A percentile compares a stretch with the other conserved stretches of the same genome.
Conservation (phyloP, 1,140 invertebrate genomes). For the Adoxophyes honmai region DNA sequence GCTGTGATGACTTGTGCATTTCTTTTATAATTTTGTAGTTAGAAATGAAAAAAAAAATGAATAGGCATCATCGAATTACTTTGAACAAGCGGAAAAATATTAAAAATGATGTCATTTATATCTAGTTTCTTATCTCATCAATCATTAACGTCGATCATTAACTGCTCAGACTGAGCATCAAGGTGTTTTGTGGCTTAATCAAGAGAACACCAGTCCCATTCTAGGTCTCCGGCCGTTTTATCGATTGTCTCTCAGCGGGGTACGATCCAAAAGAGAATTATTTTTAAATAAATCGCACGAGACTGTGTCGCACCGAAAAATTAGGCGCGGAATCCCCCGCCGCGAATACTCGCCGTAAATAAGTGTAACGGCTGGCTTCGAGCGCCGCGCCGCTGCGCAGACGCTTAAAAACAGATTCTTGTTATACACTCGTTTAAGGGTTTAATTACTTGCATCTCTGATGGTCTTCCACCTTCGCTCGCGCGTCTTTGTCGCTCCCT, state of each 20-base stretch:
- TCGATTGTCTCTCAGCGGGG: constrained; percentile 63
- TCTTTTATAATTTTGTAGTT: too few species aligned
- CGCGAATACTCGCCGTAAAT: constrained; percentile 71
- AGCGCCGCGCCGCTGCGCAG: constrained; percentile 34
- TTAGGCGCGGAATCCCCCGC: constrained; percentile 67
- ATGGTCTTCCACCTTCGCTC: constrained; percentile 34
- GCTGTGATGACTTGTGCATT: too few species aligned
- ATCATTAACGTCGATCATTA: constrained; percentile 36
- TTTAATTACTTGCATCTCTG: constrained; percentile 67
- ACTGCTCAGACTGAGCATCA: constrained; percentile 29
- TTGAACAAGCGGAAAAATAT: too few species aligned
- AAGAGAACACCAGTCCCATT: constrained; percentile 42
- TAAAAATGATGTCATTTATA: too few species aligned
- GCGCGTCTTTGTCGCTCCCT: constrained; percentile 26
- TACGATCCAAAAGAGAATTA: constrained; percentile 59
- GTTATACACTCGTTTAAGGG: constrained; percentile 69
- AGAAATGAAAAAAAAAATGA: too few species aligned
- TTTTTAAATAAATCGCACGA: constrained; percentile 70
- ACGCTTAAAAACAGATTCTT: constrained; percentile 56
- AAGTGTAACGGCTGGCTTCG: constrained; percentile 49
- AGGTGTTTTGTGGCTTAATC: constrained; percentile 63
- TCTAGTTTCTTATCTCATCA: not conserved
- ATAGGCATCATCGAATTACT: too few species aligned
- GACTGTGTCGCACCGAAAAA: constrained; percentile 68
- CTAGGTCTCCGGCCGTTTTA: constrained; percentile 56